These are phyloP conservation scores for Mycteria americana DNA, from an alignment of 2,797 vertebrate species.

Conservation along the genomic window DNA sequence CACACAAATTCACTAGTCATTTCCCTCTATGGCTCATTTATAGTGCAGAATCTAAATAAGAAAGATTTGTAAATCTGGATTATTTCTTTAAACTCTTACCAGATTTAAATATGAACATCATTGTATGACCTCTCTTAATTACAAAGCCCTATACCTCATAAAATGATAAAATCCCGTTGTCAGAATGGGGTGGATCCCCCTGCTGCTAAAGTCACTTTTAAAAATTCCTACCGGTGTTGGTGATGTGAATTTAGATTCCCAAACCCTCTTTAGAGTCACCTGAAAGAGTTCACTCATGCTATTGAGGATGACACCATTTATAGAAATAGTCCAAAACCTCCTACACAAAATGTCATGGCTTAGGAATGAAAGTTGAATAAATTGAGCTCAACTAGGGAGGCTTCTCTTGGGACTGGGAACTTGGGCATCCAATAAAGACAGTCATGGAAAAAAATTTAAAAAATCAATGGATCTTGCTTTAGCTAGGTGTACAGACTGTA, in stretches of 20 bases:
- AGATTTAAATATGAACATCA: background rate
- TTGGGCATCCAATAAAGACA: background rate
- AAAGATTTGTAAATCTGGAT: background rate
- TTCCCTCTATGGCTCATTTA: background rate
- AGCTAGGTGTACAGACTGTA: background rate
- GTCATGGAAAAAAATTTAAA: background rate
- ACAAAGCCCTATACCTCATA: background rate
- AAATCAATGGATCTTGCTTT: background rate
- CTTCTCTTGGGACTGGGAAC: background rate
- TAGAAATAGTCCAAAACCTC: background rate
- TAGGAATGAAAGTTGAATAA: constrained; percentile 15
- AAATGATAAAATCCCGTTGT: background rate
- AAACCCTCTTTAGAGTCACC: background rate
- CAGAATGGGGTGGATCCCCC: background rate
- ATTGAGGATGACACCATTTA: background rate
- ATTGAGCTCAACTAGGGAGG: background rate
- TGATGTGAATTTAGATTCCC: background rate
- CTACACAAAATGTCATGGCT: background rate
- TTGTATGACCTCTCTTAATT: background rate
- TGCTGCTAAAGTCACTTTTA: background rate
- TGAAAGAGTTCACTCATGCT: background rate
- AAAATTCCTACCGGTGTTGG: background rate
- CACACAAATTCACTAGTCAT: background rate
- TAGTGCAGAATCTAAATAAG: background rate
- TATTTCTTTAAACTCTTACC: background rate